Base-by-base conservation (phyloP, 2,797 vertebrate genomes). In the Crax fasciolata region DNA sequence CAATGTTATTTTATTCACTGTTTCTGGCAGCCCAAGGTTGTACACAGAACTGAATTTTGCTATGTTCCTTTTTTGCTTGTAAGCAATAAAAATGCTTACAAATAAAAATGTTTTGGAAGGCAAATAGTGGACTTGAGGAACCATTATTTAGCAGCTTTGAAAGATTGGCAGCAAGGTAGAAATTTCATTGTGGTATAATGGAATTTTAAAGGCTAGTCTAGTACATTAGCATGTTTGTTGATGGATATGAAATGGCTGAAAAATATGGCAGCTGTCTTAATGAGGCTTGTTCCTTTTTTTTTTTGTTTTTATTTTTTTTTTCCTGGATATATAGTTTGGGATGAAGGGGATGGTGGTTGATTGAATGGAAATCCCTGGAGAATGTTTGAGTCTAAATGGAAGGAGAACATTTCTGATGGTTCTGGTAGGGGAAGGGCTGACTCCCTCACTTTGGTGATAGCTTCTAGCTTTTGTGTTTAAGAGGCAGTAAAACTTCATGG, bases 1-100 rank as follows among this genome's bases (percentile, higher is more conserved):
- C 84, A 85, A 83, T 39, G 25, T 88, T 54, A 38, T 83, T 92
- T 92, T 66, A 66, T 89, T 85, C 51, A 62, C 39, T 81, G 10
- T 4, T 80, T 80, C 51, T 87, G 41, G 32, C 30, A 88, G 48
- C 30, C 48, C 23, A 73, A 5, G 25, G 6, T 20, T 76, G 17
- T 70, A 70, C 21, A n/a, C 5, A 63, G 21, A 70, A 32, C 6
- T 84, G 41, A 78, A 66, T 13, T 87, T 84, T 68, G 73, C 61
- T 80, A 80, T 77, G 9, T 38, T 67, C 8, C 8, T 35, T 6
- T 91, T 87, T 35, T 13, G 70, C 1, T 55, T 74, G 10, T 48
- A 59, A 89, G 15, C 39, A 90, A 75, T 39, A 72, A 85, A 74
- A 93, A 55, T n/a, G 2, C 17, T 77, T 67, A 35, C 27, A 63